Percentiles rank a stretch among this genome's conserved stretches.
phyloP scores from a whole-genome alignment of 1,140 invertebrate genomes.

The Manduca sexta region DNA sequence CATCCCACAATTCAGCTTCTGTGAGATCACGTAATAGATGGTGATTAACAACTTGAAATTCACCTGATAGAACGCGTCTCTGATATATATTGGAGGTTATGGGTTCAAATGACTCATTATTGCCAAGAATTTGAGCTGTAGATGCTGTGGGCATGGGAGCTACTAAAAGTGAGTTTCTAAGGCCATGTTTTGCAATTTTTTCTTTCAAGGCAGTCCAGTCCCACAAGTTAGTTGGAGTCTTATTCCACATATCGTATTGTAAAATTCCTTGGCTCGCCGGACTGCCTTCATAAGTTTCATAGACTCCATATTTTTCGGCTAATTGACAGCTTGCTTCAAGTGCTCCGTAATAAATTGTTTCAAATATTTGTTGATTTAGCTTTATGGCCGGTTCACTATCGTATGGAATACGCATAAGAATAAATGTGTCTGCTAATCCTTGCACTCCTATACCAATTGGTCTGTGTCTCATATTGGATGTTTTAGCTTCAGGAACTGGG shows the following conservation, averaged over 20 bases:
- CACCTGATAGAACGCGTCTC: slow-evolving; percentile 93
- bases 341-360: slow-evolving; percentile 98
- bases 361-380: slow-evolving; percentile 97
- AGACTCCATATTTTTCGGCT: slow-evolving; percentile 89
- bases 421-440: slow-evolving; percentile 97
- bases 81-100: slow-evolving; percentile 99
- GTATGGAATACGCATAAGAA: slow-evolving; percentile 95
- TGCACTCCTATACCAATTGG: slow-evolving; percentile 98
- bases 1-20: slow-evolving; percentile 92
- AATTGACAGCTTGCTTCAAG: slow-evolving; percentile 97
- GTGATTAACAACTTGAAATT: slow-evolving; percentile 95
- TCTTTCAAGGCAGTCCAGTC: slow-evolving; percentile 91
- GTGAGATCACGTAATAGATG: slow-evolving; percentile 96
- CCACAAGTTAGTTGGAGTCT: slow-evolving; percentile 90
- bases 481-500: slow-evolving; percentile 90
- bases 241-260: slow-evolving; percentile 99
- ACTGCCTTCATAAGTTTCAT: slow-evolving; percentile 92
- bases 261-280: slow-evolving; percentile 97
- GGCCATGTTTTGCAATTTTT: slow-evolving; percentile 92
- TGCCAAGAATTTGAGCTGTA: slow-evolving; percentile 99
- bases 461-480: slow-evolving; percentile 93
- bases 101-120: slow-evolving; percentile 98
- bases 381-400: slow-evolving; percentile 88
- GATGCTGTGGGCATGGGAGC: slow-evolving; percentile 99
- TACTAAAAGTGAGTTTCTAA: slow-evolving; percentile 95